Percentiles rank a stretch among this genome's conserved stretches.
phyloP scores from a whole-genome alignment of 1,140 invertebrate genomes.

The Scylla paramamosain region DNA sequence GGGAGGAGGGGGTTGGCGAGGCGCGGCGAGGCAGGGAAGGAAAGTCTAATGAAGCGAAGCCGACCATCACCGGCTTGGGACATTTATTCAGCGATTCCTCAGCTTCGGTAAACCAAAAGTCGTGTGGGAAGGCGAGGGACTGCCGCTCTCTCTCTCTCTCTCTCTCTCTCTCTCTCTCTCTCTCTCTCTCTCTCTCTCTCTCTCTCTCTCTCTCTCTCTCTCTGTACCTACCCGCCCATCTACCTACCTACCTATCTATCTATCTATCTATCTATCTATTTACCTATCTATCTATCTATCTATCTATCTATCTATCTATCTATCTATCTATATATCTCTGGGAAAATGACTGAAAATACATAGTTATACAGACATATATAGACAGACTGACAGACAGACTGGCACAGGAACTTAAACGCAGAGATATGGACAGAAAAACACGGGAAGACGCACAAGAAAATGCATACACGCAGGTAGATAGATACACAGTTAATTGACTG shows the following conservation, averaged over 20 bases:
- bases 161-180: conserved; percentile 27
- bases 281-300: too few species aligned
- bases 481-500: too few species aligned
- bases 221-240: too few species aligned
- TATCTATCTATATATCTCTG: too few species aligned
- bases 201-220: not conserved
- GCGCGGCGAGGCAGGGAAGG: not conserved
- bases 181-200: not conserved
- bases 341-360: too few species aligned
- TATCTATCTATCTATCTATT: too few species aligned
- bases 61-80: not conserved
- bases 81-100: conserved; percentile 31
- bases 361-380: not conserved
- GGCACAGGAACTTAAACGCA: not conserved
- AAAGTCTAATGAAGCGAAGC: conserved; percentile 32
- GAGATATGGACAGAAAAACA: not conserved
- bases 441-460: not conserved
- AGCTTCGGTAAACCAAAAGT: conserved; percentile 32
- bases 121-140: not conserved
- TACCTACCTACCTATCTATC: too few species aligned
- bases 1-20: too few species aligned
- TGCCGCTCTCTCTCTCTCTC: not conserved
- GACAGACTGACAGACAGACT: not conserved
- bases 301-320: too few species aligned
- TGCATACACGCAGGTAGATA: too few species aligned